phyloP scores from a whole-genome alignment of 35 echinoderm and acorn worm genomes.

The Amphiura filiformis region DNA sequence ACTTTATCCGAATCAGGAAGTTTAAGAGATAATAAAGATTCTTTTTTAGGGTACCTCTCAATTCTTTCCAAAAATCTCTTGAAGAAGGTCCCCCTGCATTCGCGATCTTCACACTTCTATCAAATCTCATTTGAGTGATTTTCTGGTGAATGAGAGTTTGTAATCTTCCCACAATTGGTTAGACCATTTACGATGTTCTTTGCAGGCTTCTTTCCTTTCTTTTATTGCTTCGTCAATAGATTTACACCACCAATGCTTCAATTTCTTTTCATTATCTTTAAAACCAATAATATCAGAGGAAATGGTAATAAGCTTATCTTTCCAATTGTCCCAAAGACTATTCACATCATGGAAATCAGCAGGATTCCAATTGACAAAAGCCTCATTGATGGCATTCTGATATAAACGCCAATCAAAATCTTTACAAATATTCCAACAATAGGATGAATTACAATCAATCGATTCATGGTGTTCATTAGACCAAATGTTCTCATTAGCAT shows the following conservation, averaged over 20 bases:
- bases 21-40: neutral
- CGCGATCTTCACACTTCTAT: constrained; percentile 13
- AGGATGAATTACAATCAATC: too few species aligned
- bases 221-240: constrained; percentile 7
- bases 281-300: neutral
- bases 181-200: neutral
- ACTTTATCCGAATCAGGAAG: neutral
- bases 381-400: neutral
- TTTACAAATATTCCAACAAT: neutral
- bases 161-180: neutral
- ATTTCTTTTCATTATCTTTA: constrained; percentile 2
- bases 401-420: neutral
- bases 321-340: neutral
- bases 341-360: neutral
- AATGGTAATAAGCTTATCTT: neutral
- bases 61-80: neutral
- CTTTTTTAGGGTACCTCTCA: neutral
- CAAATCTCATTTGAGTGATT: constrained; percentile 2
- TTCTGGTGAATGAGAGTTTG: neutral
- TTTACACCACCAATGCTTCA: constrained; percentile 12
- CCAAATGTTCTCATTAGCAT: neutral
- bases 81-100: neutral
- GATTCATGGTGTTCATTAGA: too few species aligned
- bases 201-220: neutral
- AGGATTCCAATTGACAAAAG: neutral